Conservation (phyloP, 2,888 invertebrate species). For the Microplitis manilae region DNA sequence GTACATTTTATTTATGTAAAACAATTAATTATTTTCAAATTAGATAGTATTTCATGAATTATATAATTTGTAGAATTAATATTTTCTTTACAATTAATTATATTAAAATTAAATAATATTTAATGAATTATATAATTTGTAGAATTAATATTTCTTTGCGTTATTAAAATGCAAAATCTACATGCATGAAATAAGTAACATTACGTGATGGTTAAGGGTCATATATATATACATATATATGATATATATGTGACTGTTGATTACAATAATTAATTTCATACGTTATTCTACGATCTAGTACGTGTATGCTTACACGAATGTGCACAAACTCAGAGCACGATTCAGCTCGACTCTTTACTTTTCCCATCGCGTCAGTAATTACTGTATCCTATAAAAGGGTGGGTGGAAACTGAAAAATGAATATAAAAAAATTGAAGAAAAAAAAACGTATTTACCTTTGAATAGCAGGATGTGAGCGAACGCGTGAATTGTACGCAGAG, state of each 20-base stretch:
- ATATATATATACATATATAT: too few species aligned
- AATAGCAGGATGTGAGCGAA: slow-evolving; percentile 70
- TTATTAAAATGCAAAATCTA: slow-evolving; percentile 33
- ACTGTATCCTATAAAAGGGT: slow-evolving; percentile 25
- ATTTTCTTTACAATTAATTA: neutral
- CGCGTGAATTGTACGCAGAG: slow-evolving; percentile 37
- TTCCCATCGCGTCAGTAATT: slow-evolving; percentile 33
- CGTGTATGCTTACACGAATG: slow-evolving; percentile 37
- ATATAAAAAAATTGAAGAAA: slow-evolving; percentile 7
- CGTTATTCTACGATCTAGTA: slow-evolving; percentile 28
- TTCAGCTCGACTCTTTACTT: neutral
- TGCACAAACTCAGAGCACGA: slow-evolving; percentile 5
- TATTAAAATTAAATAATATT: neutral
- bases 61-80: neutral
- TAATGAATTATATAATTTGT: neutral
- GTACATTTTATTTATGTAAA: neutral
- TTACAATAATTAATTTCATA: slow-evolving; percentile 50
- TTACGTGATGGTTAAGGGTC: neutral
- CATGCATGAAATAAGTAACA: neutral
- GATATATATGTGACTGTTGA: slow-evolving; percentile 37
- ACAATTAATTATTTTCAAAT: neutral
- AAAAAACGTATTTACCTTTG: slow-evolving; percentile 49
- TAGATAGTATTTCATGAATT: neutral
- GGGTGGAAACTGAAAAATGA: slow-evolving; percentile 13
- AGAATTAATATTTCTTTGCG: slow-evolving; percentile 4